These are phyloP conservation scores for Helarctos malayanus DNA, from an alignment of 2,797 vertebrate genomes.

Conservation along the genomic window DNA sequence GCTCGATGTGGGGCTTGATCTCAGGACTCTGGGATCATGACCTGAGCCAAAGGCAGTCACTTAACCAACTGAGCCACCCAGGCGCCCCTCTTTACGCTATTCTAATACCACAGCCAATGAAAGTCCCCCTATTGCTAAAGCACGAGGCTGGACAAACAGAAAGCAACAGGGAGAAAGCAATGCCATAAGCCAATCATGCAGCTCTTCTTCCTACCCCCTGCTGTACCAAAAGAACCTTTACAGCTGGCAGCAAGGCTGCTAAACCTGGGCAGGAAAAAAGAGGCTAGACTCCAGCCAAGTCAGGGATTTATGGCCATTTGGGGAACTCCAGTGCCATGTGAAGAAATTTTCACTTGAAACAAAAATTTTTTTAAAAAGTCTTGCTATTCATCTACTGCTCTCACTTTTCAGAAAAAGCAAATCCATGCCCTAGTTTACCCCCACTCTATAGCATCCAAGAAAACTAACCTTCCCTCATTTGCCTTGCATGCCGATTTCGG, in stretches of 20 bases:
- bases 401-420: constrained; percentile 64
- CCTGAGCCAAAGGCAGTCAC: not conserved
- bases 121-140: not conserved
- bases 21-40: not conserved
- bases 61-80: not conserved
- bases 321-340: constrained; percentile 37
- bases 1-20: not conserved
- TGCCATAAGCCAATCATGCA: not conserved
- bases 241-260: not conserved
- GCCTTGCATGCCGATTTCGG: not conserved
- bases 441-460: not conserved
- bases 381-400: constrained; percentile 5
- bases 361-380: not conserved
- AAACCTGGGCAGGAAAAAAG: constrained; percentile 26
- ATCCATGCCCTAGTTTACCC: not conserved
- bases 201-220: constrained; percentile 26
- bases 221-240: constrained; percentile 46
- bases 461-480: not conserved
- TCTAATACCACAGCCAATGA: not conserved
- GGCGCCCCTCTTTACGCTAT: not conserved
- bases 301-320: constrained; percentile 44
- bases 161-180: not conserved
- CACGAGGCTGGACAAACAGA: constrained; percentile 10
- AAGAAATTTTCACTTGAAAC: constrained; percentile 73
- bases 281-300: constrained; percentile 38